Conservation (phyloP, 2,797 vertebrate species). For the Rhynchotus rufescens region DNA sequence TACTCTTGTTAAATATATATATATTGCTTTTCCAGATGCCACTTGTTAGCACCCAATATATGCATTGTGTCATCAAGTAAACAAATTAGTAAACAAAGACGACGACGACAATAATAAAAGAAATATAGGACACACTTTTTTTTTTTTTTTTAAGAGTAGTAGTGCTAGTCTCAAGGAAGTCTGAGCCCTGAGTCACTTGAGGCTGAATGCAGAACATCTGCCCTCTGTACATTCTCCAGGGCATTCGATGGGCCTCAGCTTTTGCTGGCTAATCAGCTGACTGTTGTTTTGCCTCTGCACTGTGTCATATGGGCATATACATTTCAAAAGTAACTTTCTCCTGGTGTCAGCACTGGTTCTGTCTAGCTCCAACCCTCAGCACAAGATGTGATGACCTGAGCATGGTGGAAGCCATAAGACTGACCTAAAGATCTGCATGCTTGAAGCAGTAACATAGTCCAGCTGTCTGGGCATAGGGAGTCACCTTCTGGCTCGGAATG, state of each 20-base stretch:
- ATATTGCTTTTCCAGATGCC: background rate
- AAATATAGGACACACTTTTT: background rate
- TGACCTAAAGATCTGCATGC: background rate
- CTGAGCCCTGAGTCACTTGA: background rate
- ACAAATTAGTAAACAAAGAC: background rate
- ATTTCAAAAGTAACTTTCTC: background rate
- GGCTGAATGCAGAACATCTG: background rate
- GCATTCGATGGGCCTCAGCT: background rate
- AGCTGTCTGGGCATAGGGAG: background rate
- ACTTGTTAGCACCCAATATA: background rate
- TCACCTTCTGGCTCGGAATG: background rate
- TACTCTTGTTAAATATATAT: background rate
- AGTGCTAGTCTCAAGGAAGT: background rate
- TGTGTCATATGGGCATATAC: background rate
- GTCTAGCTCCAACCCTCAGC: background rate
- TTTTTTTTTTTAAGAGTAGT: background rate
- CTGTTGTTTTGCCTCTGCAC: background rate
- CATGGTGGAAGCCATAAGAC: background rate
- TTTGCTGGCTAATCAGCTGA: background rate
- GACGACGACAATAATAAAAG: background rate
- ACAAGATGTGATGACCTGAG: background rate
- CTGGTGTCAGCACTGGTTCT: background rate
- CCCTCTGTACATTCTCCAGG: accelerated
- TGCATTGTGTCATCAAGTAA: background rate
- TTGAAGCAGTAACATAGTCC: background rate